phyloP scores from a whole-genome alignment of 2,797 vertebrate genomes.

The Chaetophractus vellerosus region DNA sequence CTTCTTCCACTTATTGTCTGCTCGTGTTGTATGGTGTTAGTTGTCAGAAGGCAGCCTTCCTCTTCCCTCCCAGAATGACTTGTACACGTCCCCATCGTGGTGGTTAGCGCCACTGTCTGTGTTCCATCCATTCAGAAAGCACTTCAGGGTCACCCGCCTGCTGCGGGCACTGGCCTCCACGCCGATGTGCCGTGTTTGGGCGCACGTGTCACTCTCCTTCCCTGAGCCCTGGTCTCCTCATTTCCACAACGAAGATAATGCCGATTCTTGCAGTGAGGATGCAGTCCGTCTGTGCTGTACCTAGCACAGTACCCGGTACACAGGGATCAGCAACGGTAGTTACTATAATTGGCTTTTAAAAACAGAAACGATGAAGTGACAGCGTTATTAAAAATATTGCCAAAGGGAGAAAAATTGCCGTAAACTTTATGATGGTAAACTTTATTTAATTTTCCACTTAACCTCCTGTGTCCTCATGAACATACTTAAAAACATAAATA shows the following conservation, averaged over 20 bases:
- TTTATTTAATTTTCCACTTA: slow-evolving; percentile 57
- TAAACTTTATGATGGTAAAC: slow-evolving; percentile 15
- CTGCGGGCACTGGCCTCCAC: no score
- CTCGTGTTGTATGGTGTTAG: neutral
- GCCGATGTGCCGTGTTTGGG: no score
- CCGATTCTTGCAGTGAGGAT: slow-evolving; percentile 7
- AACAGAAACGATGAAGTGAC: slow-evolving; percentile 30
- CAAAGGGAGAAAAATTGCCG: neutral
- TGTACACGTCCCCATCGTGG: neutral
- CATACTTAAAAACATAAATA: slow-evolving; percentile 9
- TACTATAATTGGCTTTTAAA: neutral
- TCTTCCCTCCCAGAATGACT: neutral
- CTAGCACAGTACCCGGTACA: neutral
- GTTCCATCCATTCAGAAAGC: neutral
- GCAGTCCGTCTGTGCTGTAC: neutral
- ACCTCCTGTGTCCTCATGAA: neutral
- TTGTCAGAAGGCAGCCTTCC: no score
- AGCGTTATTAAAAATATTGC: slow-evolving; percentile 21
- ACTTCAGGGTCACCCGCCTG: no score
- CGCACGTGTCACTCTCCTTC: neutral
- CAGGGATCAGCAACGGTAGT: neutral
- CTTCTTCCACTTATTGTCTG: neutral
- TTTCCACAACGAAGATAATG: neutral
- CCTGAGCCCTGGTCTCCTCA: neutral
- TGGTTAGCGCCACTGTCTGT: no score